These are phyloP conservation scores for Drosophila birchii DNA, from an alignment of 2,888 invertebrate species.

Conservation along the genomic window DNA sequence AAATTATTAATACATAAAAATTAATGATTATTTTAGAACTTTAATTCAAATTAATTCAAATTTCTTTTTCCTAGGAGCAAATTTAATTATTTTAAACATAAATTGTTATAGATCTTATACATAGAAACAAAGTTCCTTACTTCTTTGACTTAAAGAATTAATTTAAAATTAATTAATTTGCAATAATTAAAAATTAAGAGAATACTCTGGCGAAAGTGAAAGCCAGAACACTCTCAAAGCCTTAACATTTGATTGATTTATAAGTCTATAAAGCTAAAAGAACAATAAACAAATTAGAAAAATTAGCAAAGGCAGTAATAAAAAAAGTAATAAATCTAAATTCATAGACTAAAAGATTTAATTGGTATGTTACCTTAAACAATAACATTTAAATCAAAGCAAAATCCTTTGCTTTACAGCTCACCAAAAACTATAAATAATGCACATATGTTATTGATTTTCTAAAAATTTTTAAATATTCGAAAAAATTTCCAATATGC, in stretches of 20 bases:
- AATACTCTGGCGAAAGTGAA: not conserved
- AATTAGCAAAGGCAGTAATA: constrained; percentile 1
- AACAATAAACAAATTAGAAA: constrained; percentile 7
- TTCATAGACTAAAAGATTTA: not conserved
- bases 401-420: constrained; percentile 48
- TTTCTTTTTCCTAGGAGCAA: too few relatives aligned
- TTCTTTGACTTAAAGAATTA: too few relatives aligned
- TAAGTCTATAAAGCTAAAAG: not conserved
- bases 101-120: too few relatives aligned
- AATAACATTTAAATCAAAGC: not conserved
- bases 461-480: constrained; percentile 3
- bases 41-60: too few relatives aligned
- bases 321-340: not conserved
- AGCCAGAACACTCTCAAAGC: too few relatives aligned
- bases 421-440: constrained; percentile 44
- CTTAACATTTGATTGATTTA: not conserved
- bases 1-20: too few relatives aligned
- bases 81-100: too few relatives aligned
- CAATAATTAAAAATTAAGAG: not conserved
- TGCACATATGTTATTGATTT: not conserved
- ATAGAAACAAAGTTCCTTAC: too few relatives aligned
- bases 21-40: too few relatives aligned
- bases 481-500: constrained; percentile 18
- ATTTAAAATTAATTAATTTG: too few relatives aligned
- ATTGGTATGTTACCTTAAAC: constrained; percentile 7